Evolutionary conservation across 2,888 invertebrate genomes (phyloP), one percentile per base, ranked within the genome.

Genomic region (Phengaris alcon): DNA sequence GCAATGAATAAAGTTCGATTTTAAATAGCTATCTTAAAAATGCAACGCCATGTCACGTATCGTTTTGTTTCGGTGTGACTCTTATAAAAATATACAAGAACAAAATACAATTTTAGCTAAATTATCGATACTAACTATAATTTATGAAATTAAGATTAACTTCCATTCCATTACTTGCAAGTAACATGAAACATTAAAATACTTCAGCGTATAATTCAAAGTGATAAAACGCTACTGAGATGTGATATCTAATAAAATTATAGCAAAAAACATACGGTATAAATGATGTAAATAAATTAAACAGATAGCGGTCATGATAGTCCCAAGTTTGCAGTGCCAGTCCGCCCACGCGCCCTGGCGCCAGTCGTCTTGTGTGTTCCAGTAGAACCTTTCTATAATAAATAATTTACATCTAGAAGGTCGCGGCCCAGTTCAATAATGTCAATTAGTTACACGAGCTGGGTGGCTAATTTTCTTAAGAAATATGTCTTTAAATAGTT

Each of bases 291-390:
- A 75, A 72, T 75, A 75, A 75, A 75, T 70, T 69, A 75, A 70
- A 75, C 22, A 57, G 59, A 59, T 75, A 75, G 68, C 69, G 55
- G 55, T 69, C 68, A 70, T 70, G 75, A 83, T 85, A 84, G 86
- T 89, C 88, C 77, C 77, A 76, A 79, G 82, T 83, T 82, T 82
- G 83, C 84, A 81, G 85, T 82, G 84, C 81, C 83, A 81, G 90
- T 88, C 84, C 90, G 83, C 91, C 91, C 88, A 91, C 74, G 77
- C 77, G 82, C 83, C 82, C 82, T 82, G 80, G 78, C 78, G 78
- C 77, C 75, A 77, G 77, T 77, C 79, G 76, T 73, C 79, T 78
- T 77, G 78, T 80, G 77, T 64, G 76, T 77, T 79, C 79, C 76
- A 75, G 75, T 77, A 73, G 75, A 75, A 59, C 74, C 75, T 75